Evolutionary conservation across 2,888 invertebrate species (phyloP).

Genomic region (Slavum lentiscoides): DNA sequence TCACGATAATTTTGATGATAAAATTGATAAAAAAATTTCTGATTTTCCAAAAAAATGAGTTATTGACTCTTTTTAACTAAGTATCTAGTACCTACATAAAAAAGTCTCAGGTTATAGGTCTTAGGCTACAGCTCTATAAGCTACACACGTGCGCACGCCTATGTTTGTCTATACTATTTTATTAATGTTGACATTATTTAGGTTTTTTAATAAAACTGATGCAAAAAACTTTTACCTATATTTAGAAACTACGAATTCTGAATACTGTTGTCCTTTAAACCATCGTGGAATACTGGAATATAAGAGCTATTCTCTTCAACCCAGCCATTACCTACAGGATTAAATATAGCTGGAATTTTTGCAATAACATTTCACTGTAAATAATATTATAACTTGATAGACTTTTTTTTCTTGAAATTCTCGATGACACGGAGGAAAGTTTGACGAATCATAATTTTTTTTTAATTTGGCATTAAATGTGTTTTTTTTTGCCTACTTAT

Average conservation of each 20-base stretch:
- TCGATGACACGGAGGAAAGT: not conserved
- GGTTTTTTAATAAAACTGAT: no score
- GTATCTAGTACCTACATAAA: no score
- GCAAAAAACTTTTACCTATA: no score
- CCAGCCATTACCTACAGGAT: not conserved
- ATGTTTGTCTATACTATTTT: no score
- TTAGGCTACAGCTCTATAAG: no score
- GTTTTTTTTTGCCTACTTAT: not conserved
- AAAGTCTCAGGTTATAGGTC: no score
- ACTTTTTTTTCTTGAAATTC: constrained; percentile 2
- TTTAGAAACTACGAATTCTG: not conserved
- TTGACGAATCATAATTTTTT: not conserved
- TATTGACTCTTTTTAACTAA: no score
- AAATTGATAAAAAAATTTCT: no score
- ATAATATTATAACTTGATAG: not conserved
- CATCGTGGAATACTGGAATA: not conserved
- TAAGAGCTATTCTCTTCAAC: not conserved
- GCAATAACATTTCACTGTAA: not conserved
- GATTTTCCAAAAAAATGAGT: no score
- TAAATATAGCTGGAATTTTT: not conserved
- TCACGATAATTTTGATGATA: no score
- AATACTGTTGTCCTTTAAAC: not conserved
- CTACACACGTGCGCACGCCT: no score
- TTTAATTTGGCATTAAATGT: constrained; percentile 1
- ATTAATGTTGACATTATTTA: no score